phyloP scores from a whole-genome alignment of 2,888 invertebrate species.

The Ophion obscuratus region DNA sequence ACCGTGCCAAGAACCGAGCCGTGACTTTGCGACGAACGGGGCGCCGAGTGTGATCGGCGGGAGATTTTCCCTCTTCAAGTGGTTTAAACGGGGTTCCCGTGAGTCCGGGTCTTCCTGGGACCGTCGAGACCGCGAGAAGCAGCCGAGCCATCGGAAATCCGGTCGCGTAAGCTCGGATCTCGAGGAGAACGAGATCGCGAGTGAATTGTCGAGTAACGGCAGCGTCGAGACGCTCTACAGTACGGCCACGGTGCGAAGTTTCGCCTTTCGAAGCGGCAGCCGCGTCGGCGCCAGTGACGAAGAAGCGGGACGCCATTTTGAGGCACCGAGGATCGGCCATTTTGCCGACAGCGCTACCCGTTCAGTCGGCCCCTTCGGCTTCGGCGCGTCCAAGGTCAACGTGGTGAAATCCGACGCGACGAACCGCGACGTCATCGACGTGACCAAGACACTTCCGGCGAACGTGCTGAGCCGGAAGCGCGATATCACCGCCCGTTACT shows the following conservation, averaged over 20 bases:
- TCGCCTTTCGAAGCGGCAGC: constrained; percentile 87
- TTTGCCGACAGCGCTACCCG: constrained; percentile 65
- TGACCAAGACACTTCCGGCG: constrained; percentile 67
- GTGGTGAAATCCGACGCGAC: constrained; percentile 34
- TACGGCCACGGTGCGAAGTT: constrained; percentile 90
- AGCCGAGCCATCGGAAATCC: constrained; percentile 58
- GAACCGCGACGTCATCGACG: constrained; percentile 29
- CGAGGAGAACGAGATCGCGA: constrained; percentile 63
- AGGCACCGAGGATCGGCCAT: constrained; percentile 73
- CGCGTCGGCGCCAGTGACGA: constrained; percentile 24
- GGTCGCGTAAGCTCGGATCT: constrained; percentile 62
- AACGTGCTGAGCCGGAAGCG: constrained; percentile 58
- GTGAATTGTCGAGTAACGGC: constrained; percentile 85
- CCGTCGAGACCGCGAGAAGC: constrained; percentile 77
- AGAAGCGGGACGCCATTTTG: constrained; percentile 78
- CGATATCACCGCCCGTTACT: constrained; percentile 78
- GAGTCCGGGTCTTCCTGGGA: constrained; percentile 59
- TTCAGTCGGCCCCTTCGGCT: constrained; percentile 76
- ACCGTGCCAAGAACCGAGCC: constrained; percentile 5
- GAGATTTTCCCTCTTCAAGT: constrained; percentile 88
- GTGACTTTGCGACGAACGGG: not conserved
- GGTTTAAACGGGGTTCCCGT: constrained; percentile 88
- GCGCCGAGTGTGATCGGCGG: constrained; percentile 78
- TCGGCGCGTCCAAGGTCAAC: constrained; percentile 77
- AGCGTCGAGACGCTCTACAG: constrained; percentile 90